Evolutionary conservation across 1,140 invertebrate species (phyloP), one percentile per base, ranked within the genome.

Genomic region (Thaumatotibia leucotreta): DNA sequence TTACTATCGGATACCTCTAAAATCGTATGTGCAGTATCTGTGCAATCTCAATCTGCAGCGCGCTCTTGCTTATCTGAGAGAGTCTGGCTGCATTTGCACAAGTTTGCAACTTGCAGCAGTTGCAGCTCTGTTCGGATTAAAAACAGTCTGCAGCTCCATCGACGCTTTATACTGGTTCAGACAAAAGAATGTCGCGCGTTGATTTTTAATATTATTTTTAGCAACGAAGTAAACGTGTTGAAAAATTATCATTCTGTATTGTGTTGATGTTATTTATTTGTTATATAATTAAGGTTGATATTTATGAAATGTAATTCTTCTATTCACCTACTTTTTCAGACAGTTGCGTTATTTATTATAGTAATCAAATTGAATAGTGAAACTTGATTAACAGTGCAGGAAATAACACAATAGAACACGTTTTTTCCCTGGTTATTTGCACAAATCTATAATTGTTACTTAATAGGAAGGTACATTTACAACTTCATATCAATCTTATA

Each of bases 1-100:
- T 45, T n/a, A 20, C 6, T 45, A 45, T 3, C 17, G 1, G 4
- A n/a, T 45, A 45, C 17, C 39, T 39, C n/a, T n/a, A n/a, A n/a
- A n/a, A n/a, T 3, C 14, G 5, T 20, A 29, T 6, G 39, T 45
- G 39, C 39, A 45, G 39, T n/a, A 9, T 17, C 39, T 45, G 17
- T 45, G 5, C 4, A 45, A 14, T 39, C 6, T 45, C 14, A 45
- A 45, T 45, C 39, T 45, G 39, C n/a, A 4, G 17, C 14, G 39
- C 20, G 39, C 39, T 45, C 17, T 2, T n/a, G 39, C 39, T 45
- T 45, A 45, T 45, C 17, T 45, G 4, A 5, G 39, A 45, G 39
- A 14, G 39, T 45, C 39, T 27, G 52, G 20, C 23, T 27, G 52
- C 52, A 58, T 58, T 58, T 58, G 52, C 52, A 58, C 39, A 45